phyloP scores from a whole-genome alignment of 2,888 invertebrate genomes.

The Drosophila barbarae region DNA sequence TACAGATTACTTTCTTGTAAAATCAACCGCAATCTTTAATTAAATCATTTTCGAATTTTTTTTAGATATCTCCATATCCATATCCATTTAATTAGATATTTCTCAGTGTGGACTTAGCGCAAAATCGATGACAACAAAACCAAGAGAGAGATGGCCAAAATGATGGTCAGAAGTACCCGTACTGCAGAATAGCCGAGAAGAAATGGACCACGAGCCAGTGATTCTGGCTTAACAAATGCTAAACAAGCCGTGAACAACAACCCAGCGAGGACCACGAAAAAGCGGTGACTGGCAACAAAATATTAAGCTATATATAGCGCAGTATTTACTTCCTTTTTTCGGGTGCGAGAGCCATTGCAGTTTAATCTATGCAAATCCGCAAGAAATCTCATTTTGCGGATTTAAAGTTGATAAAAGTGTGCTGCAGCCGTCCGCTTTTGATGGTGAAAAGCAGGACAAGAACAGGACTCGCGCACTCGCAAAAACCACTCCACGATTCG shows the following conservation, averaged over 20 bases:
- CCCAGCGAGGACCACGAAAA: slow-evolving; percentile 41
- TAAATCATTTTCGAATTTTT: no score
- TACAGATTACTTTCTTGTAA: no score
- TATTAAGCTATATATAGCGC: slow-evolving; percentile 29
- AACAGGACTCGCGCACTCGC: slow-evolving; percentile 4
- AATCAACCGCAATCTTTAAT: no score
- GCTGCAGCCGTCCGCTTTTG: slow-evolving; percentile 43
- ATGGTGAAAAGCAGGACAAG: slow-evolving; percentile 22
- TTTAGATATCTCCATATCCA: no score
- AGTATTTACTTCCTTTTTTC: slow-evolving; percentile 14
- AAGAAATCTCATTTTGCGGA: slow-evolving; percentile 66
- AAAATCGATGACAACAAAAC: slow-evolving; percentile 48
- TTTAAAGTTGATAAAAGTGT: slow-evolving; percentile 59
- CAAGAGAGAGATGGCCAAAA: slow-evolving; percentile 28
- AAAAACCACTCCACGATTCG: slow-evolving; percentile 10
- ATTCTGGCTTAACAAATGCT: slow-evolving; percentile 42
- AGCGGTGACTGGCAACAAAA: slow-evolving; percentile 42
- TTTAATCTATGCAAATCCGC: slow-evolving; percentile 71
- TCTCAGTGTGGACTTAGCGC: slow-evolving; percentile 37
- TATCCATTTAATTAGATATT: neutral
- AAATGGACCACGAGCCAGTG: slow-evolving; percentile 43
- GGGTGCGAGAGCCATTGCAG: slow-evolving; percentile 45
- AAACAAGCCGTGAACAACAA: slow-evolving; percentile 42
- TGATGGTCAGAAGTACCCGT: slow-evolving; percentile 35
- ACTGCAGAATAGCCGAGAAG: slow-evolving; percentile 6